Base-by-base conservation (phyloP, 1,140 invertebrate species). In the Leptinotarsa undecemlineata region DNA sequence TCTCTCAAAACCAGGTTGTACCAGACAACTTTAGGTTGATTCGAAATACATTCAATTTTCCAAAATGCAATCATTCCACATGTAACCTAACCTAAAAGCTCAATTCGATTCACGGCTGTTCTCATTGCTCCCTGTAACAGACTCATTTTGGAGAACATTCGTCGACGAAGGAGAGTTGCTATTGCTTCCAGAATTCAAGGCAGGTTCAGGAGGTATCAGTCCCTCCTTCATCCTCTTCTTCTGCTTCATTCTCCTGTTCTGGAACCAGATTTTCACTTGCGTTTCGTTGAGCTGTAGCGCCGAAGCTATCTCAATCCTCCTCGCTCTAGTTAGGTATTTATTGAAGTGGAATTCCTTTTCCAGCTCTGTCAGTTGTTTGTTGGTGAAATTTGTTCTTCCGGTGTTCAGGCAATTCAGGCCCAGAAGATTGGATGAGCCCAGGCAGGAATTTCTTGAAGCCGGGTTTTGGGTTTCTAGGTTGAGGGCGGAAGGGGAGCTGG, bases 291-390 rank as follows among this genome's bases (percentile, higher is more conserved):
- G 90, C 83, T 97, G 95, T 19, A 99, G 87, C 2, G 96, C 93
- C 1, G 96, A 95, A 0, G 98, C 98, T 78, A 99, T 99, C 87
- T 99, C 98, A 80, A 99, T 98, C 77, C 98, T 89, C 79, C 98
- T 87, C 8, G 96, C 97, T 77, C 98, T 88, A 3, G 97, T 99
- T 81, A 99, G 90, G 88, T 99, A 99, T 87, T 98, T 98, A 88
- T 99, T 99, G 86, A 98, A 99, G 86, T 99, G 97, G 86, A 99
- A 99, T 87, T 99, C 98, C 85, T 99, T 99, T 85, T 99, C 98
- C 77, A 99, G 88, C 87, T 99, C 98, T 1, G 97, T 99, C 67
- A 99, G 90, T 85, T 99, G 98, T 86, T 99, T 99, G 84, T 98
- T 99, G 69, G 96, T 99, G 87, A 99, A 99, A 86, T 99, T 99